Percentiles rank a stretch among this genome's conserved stretches.
phyloP scores from a whole-genome alignment of 2,797 vertebrate species.

The Microtus agrestis region DNA sequence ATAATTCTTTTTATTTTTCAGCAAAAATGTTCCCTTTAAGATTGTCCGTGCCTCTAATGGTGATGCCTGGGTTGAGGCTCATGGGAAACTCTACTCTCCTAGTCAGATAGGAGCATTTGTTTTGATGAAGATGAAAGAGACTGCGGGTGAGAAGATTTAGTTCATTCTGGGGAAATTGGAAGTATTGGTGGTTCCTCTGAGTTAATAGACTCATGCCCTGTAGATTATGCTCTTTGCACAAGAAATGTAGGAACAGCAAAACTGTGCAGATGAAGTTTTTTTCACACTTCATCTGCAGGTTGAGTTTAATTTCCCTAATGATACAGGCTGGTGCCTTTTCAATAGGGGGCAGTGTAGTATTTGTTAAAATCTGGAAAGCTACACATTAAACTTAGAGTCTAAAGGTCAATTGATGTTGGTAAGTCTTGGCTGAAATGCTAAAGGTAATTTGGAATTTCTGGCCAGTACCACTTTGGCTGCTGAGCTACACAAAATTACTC shows the following conservation, averaged over 20 bases:
- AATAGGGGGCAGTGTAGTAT: neutral
- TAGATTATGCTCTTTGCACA: conserved; percentile 24
- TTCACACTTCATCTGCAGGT: neutral
- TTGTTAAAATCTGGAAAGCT: conserved; percentile 23
- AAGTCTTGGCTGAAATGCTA: conserved; percentile 28
- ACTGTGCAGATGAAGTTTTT: neutral
- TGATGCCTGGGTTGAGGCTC: conserved; percentile 98
- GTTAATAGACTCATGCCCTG: neutral
- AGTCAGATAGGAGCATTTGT: conserved; percentile 98
- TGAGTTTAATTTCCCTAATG: conserved; percentile 12
- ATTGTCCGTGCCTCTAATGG: conserved; percentile 98
- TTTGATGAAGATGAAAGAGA: conserved; percentile 99
- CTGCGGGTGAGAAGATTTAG: conserved; percentile 91
- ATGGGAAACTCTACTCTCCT: conserved; percentile 98
- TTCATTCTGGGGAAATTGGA: neutral
- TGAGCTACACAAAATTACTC: neutral
- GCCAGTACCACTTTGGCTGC: neutral
- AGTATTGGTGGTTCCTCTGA: neutral
- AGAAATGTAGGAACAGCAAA: neutral
- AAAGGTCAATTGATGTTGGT: conserved; percentile 11
- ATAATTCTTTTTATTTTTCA: conserved; percentile 83
- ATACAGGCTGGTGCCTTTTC: neutral
- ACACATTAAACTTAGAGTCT: neutral
- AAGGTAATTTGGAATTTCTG: neutral
- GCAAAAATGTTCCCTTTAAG: conserved; percentile 98